Evolutionary conservation across 2,113 vertebrate species (phyloP).

Genomic region (Channa argus): DNA sequence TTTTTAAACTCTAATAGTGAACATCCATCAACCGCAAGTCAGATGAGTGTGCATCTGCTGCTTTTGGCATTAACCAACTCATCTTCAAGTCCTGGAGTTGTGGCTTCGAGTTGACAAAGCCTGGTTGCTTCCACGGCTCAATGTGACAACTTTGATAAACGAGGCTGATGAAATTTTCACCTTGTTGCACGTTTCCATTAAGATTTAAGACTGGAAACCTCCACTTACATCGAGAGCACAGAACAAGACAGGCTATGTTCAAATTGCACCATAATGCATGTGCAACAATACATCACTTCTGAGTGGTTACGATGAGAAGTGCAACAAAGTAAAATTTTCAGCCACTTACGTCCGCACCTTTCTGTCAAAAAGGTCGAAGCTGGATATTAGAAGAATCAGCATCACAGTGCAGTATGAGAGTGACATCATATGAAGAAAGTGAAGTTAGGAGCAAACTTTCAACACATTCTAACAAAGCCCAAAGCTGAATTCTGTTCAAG

Average conservation of each 20-base stretch:
- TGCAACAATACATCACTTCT: neutral
- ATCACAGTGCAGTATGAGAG: neutral
- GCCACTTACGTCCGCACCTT: neutral
- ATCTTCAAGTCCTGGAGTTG: constrained; percentile 8
- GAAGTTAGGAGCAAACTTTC: neutral
- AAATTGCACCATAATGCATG: neutral
- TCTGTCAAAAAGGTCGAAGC: neutral
- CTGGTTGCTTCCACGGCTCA: neutral
- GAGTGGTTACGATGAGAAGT: neutral
- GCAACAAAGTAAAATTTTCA: constrained; percentile 14
- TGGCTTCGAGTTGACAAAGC: neutral
- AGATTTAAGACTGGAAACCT: neutral
- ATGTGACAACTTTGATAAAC: neutral
- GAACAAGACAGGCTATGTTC: neutral
- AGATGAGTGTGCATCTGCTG: constrained; percentile 32
- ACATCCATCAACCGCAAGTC: constrained; percentile 16
- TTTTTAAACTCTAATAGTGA: constrained; percentile 24
- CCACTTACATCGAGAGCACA: neutral
- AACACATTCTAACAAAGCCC: neutral
- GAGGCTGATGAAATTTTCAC: neutral
- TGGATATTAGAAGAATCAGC: constrained; percentile 2
- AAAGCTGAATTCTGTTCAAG: neutral
- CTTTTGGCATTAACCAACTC: neutral
- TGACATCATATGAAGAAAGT: neutral
- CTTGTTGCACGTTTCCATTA: neutral